phyloP scores from a whole-genome alignment of 2,888 invertebrate species.

The Sarcophaga variegata region DNA sequence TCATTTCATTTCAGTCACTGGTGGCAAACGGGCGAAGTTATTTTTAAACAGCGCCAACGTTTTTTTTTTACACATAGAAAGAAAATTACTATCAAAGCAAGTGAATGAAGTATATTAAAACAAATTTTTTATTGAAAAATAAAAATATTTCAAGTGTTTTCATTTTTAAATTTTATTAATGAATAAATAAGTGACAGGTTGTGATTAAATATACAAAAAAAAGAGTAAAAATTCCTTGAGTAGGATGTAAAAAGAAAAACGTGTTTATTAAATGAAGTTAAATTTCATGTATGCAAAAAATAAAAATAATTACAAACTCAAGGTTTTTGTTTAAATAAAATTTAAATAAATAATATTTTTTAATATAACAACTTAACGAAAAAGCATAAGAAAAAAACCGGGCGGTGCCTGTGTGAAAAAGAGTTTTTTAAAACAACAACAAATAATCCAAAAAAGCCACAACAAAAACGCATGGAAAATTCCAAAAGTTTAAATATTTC shows the following conservation, averaged over 20 bases:
- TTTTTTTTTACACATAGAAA: slow-evolving; percentile 26
- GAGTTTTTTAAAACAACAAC: not conserved
- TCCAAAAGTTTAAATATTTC: slow-evolving; percentile 68
- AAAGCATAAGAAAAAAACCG: slow-evolving; percentile 58
- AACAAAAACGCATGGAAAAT: slow-evolving; percentile 71
- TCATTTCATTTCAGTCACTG: slow-evolving; percentile 80
- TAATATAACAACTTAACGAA: not conserved
- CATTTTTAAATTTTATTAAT: not conserved
- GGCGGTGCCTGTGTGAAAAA: slow-evolving; percentile 59
- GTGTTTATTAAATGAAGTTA: not conserved
- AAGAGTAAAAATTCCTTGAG: not conserved
- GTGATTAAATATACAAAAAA: not conserved
- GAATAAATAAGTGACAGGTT: slow-evolving; percentile 13
- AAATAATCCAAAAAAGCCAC: slow-evolving; percentile 6
- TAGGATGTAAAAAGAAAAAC: not conserved
- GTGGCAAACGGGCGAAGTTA: slow-evolving; percentile 73
- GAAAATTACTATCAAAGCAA: slow-evolving; percentile 36
- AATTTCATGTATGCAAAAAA: not conserved
- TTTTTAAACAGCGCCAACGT: slow-evolving; percentile 59
- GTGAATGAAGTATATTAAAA: slow-evolving; percentile 34
- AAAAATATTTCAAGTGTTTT: not conserved
- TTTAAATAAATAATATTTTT: not conserved
- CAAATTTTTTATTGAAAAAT: not conserved
- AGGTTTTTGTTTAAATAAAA: slow-evolving; percentile 30
- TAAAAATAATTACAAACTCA: slow-evolving; percentile 14